Evolutionary conservation across 2,888 invertebrate species (phyloP), one percentile per base, ranked within the genome.

Genomic region (Acronicta aceris): DNA sequence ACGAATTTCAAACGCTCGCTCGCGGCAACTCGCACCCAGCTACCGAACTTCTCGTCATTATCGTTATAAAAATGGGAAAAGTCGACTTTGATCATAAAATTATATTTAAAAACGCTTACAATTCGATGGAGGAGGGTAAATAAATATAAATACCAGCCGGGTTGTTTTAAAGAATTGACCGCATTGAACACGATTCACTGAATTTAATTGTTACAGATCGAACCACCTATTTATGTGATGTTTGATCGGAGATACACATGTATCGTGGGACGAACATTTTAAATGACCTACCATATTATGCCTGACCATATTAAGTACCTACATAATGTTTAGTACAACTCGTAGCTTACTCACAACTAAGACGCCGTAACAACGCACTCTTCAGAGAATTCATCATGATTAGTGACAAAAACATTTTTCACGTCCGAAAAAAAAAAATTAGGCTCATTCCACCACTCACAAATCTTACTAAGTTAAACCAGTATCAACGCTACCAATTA

Each of bases 41-140:
- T 80, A 81, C 71, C 77, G 68, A 85, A 87, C 81, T 87, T 87
- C 75, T 78, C 79, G 75, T 84, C 82, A 81, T 88, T 86, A 86
- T 81, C 83, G 83, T 85, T 84, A 85, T 81, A 85, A 88, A 87
- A 88, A 89, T 81, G 80, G 75, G 78, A 79, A 86, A 86, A 83
- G 79, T 83, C 78, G 67, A 80, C 74, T 82, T 80, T 59, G 71
- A 73, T 70, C 60, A 78, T 80, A 75, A 81, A 82, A 79, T 83
- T 82, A 79, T 82, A 80, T 83, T 77, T 71, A 65, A 81, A 83
- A 85, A 81, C 73, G 74, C 74, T 83, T 78, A 73, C 63, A 79
- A 72, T 67, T 60, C 66, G 63, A 65, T 73, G 70, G 69, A 63
- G 45, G 38, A 21, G 57, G 68, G 81, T 81, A 82, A 85, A 86